Conservation (phyloP, 2,797 vertebrate species). For the Diceros bicornis region DNA sequence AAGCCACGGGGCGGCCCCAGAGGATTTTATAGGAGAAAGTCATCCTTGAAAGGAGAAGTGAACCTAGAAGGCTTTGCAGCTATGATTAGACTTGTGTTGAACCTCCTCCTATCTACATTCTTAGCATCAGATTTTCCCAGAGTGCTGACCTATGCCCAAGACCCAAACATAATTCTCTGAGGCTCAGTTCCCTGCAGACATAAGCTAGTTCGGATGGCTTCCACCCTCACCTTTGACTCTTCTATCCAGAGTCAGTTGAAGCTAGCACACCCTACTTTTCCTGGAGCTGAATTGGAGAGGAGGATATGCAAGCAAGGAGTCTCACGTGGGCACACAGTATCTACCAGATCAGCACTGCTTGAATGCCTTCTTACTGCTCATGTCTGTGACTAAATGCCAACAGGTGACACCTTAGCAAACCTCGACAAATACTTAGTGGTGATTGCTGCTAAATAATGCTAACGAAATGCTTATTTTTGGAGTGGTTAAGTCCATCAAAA, state of each 20-base stretch:
- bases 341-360: neutral
- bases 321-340: neutral
- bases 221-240: neutral
- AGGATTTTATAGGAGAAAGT: neutral
- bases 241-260: neutral
- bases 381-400: neutral
- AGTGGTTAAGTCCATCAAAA: neutral
- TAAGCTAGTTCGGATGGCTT: neutral
- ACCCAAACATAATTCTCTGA: neutral
- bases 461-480: neutral
- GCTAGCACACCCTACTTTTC: neutral
- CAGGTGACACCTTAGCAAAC: neutral
- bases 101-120: neutral
- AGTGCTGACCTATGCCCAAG: neutral
- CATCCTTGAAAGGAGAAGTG: no score
- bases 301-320: neutral
- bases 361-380: neutral
- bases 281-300: neutral
- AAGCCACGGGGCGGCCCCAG: no score
- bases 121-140: neutral
- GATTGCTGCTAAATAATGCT: neutral
- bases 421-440: neutral
- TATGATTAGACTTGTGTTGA: neutral
- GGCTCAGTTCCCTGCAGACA: neutral
- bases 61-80: neutral